Conservation (phyloP, 2,888 invertebrate species). For the Andrena camellia region DNA sequence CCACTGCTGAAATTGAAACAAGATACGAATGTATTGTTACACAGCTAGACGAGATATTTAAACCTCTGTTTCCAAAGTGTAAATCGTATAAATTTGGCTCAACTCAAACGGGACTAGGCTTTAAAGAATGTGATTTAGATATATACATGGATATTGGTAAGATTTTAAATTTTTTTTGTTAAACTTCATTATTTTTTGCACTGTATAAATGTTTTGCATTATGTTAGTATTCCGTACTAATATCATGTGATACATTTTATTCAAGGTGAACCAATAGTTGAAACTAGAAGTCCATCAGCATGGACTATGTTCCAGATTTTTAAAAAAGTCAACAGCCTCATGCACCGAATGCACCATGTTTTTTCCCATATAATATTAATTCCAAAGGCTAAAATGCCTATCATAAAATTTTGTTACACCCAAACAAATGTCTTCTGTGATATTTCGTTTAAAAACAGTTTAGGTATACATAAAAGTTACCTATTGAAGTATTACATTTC, state of each 20-base stretch:
- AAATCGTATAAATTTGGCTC: constrained; percentile 90
- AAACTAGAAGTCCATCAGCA: background rate
- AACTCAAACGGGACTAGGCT: constrained; percentile 89
- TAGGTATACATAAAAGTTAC: constrained; percentile 90
- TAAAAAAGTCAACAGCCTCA: constrained; percentile 83
- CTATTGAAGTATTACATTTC: constrained; percentile 88
- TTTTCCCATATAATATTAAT: constrained; percentile 89
- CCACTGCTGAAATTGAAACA: constrained; percentile 67
- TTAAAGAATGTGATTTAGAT: constrained; percentile 91
- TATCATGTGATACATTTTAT: constrained; percentile 15
- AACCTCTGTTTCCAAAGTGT: constrained; percentile 77
- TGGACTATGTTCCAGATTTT: constrained; percentile 76
- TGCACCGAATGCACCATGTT: constrained; percentile 83
- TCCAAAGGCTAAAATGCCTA: constrained; percentile 91
- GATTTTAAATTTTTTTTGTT: constrained; percentile 59
- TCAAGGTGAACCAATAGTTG: constrained; percentile 51
- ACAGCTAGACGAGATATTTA: constrained; percentile 72
- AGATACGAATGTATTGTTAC: constrained; percentile 74
- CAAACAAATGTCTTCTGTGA: constrained; percentile 89
- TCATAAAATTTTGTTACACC: constrained; percentile 90
- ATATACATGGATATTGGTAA: constrained; percentile 87
- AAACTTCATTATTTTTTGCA: constrained; percentile 19
- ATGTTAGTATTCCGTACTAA: background rate
- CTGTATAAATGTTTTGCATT: constrained; percentile 1
- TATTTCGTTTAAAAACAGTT: constrained; percentile 90